These are phyloP conservation scores for Budorcas taxicolor DNA, from an alignment of 2,113 vertebrate genomes.

Conservation along the genomic window DNA sequence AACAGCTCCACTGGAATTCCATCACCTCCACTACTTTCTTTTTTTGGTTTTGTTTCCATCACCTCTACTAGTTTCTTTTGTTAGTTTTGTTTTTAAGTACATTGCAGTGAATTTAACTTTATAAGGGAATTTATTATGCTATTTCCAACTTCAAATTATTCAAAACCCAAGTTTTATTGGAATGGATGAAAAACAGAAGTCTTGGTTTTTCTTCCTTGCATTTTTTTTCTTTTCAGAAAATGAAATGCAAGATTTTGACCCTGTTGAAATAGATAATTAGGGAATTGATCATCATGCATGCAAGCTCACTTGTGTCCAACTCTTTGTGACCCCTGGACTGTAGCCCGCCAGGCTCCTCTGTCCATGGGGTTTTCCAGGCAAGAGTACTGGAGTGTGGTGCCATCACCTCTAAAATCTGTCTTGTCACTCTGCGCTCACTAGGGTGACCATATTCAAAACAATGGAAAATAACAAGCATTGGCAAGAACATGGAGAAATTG, in stretches of 20 bases:
- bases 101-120: neutral
- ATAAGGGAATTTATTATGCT: neutral
- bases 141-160: neutral
- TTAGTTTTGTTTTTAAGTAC: neutral
- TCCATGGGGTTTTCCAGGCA: too few relatives aligned
- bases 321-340: neutral
- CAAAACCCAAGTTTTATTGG: neutral
- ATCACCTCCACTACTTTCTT: too few relatives aligned
- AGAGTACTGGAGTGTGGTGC: too few relatives aligned
- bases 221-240: neutral
- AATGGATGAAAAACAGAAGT: neutral
- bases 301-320: neutral
- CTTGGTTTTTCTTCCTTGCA: neutral
- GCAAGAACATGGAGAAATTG: neutral
- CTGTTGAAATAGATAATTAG: neutral
- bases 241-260: neutral
- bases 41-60: too few relatives aligned
- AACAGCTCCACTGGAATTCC: too few relatives aligned
- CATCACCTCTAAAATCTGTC: neutral
- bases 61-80: neutral
- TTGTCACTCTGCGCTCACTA: neutral
- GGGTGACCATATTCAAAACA: neutral
- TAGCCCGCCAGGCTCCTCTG: too few relatives aligned
- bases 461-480: neutral
- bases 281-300: neutral